phyloP scores from a whole-genome alignment of 2,888 invertebrate species.

The Schizotus pectinicornis region DNA sequence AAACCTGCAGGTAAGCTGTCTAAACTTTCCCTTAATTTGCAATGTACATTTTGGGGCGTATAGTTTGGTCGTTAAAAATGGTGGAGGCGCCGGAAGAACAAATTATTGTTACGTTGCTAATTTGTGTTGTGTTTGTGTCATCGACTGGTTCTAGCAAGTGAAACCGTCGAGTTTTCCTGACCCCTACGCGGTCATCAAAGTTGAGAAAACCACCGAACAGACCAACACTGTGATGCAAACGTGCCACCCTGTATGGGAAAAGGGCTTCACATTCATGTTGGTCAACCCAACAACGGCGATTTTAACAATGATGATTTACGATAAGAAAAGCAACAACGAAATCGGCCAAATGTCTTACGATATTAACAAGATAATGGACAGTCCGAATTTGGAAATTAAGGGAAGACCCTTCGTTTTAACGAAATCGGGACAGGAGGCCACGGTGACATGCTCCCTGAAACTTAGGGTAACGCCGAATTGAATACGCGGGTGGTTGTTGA shows the following conservation, averaged over 20 bases:
- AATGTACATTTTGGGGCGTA: too few relatives aligned
- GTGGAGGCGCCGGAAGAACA: too few relatives aligned
- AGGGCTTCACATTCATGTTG: slow-evolving; percentile 91
- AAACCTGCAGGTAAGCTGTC: slow-evolving; percentile 79
- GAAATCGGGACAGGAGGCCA: slow-evolving; percentile 78
- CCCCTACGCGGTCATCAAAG: slow-evolving; percentile 78
- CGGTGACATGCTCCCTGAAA: slow-evolving; percentile 76
- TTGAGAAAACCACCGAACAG: slow-evolving; percentile 78
- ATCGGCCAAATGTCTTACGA: slow-evolving; percentile 76
- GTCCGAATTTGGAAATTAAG: slow-evolving; percentile 72
- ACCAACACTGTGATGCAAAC: slow-evolving; percentile 77
- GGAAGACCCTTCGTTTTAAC: slow-evolving; percentile 80
- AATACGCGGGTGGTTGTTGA: slow-evolving; percentile 6
- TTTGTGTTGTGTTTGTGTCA: too few relatives aligned
- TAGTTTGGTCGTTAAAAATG: too few relatives aligned
- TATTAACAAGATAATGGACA: slow-evolving; percentile 71
- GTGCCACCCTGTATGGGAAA: slow-evolving; percentile 91
- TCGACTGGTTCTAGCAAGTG: slow-evolving; percentile 70
- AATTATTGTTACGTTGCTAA: too few relatives aligned
- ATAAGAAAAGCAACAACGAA: slow-evolving; percentile 77
- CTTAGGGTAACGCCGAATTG: slow-evolving; percentile 65
- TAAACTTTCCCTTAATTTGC: slow-evolving; percentile 4
- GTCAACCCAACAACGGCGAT: slow-evolving; percentile 88
- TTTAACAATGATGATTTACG: slow-evolving; percentile 79
- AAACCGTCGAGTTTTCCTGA: slow-evolving; percentile 75